Percentiles rank a stretch among this genome's conserved stretches.
phyloP scores from a whole-genome alignment of 2,797 vertebrate species.

The Girardinus metallicus region DNA sequence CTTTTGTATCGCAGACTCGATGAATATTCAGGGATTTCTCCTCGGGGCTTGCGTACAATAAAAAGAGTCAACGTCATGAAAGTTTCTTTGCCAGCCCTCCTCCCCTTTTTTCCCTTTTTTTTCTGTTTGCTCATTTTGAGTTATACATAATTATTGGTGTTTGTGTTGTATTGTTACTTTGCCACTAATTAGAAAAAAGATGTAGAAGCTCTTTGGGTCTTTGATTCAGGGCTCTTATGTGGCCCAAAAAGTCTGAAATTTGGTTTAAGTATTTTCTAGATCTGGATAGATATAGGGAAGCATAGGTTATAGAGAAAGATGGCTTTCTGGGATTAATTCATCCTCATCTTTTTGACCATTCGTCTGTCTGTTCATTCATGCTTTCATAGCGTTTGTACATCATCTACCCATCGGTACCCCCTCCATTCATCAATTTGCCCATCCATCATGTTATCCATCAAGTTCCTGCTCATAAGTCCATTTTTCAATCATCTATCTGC shows the following conservation, averaged over 20 bases:
- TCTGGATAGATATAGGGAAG: neutral
- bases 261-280: neutral
- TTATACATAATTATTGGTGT: slow-evolving; percentile 70
- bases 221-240: neutral
- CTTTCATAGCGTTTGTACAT: neutral
- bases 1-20: slow-evolving; percentile 80
- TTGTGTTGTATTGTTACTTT: slow-evolving; percentile 67
- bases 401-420: neutral
- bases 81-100: slow-evolving; percentile 70
- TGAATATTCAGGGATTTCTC: slow-evolving; percentile 86
- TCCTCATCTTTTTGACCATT: neutral
- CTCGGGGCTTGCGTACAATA: slow-evolving; percentile 80
- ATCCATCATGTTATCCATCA: neutral
- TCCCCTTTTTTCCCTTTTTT: slow-evolving; percentile 35
- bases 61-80: slow-evolving; percentile 80
- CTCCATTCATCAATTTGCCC: neutral
- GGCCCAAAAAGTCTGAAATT: neutral
- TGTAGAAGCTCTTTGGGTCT: slow-evolving; percentile 59
- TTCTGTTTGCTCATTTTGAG: slow-evolving; percentile 67
- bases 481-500: neutral
- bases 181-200: slow-evolving; percentile 70
- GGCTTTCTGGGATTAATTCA: neutral
- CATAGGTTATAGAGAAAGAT: neutral
- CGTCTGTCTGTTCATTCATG: neutral
- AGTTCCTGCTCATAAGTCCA: neutral